Conservation (phyloP, 2,113 vertebrate species). For the Ancistrus triradiatus region DNA sequence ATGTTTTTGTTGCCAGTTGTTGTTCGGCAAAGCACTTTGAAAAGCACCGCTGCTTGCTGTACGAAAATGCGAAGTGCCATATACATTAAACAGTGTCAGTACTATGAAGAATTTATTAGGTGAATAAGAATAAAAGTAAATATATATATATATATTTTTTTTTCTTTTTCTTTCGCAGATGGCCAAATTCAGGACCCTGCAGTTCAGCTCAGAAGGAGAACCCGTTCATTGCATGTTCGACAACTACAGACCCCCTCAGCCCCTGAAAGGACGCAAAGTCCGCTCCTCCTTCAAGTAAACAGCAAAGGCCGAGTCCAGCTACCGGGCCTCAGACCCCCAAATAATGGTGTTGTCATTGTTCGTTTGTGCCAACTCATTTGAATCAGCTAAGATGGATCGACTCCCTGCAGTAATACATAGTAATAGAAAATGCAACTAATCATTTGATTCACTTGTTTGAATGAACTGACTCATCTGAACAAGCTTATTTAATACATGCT, state of each 20-base stretch:
- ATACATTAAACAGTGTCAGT: no score
- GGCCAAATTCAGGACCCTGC: conserved; percentile 74
- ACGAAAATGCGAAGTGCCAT: no score
- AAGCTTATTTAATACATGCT: not conserved
- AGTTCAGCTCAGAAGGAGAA: conserved; percentile 76
- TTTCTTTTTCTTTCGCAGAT: conserved; percentile 63
- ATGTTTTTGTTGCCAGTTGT: no score
- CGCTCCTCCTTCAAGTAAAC: conserved; percentile 71
- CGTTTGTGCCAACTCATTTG: no score
- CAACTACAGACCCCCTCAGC: conserved; percentile 88
- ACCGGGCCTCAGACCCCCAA: not conserved
- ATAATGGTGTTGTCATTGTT: not conserved
- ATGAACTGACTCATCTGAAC: not conserved
- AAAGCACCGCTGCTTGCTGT: no score
- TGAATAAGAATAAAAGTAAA: not conserved
- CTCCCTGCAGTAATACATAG: no score
- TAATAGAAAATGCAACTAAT: not conserved
- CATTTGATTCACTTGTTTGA: not conserved
- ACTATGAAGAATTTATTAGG: no score
- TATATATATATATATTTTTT: not conserved
- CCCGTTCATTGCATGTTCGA: conserved; percentile 75
- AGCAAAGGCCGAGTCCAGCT: not conserved
- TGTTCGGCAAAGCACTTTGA: no score
- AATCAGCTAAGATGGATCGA: not conserved
- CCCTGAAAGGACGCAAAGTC: conserved; percentile 78